phyloP scores from a whole-genome alignment of 2,888 invertebrate species.

The Synergus japonicus region DNA sequence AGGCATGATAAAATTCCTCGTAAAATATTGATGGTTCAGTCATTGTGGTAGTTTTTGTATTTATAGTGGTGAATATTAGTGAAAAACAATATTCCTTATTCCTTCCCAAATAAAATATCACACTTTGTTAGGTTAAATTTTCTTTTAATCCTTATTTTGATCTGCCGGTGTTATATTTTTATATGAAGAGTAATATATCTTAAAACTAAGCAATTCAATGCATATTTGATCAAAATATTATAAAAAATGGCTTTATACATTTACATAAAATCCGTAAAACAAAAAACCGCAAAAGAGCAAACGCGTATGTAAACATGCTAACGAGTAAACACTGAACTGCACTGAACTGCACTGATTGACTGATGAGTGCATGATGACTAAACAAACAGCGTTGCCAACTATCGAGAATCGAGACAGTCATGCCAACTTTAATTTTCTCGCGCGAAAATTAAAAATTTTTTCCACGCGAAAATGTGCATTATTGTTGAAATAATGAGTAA shows the following conservation, averaged over 20 bases:
- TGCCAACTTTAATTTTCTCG: no score
- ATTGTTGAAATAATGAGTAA: no score
- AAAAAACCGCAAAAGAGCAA: no score
- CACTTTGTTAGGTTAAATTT: background rate
- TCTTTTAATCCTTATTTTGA: background rate
- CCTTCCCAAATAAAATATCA: background rate
- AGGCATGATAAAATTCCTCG: conserved; percentile 54
- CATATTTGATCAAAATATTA: background rate
- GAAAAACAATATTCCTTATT: background rate
- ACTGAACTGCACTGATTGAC: no score
- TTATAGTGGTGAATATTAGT: background rate
- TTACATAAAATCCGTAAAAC: background rate
- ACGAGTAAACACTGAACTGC: no score
- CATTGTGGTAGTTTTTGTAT: background rate
- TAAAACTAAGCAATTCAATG: background rate
- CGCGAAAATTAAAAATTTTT: no score
- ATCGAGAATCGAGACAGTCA: no score
- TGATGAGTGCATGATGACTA: no score
- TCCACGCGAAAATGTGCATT: no score
- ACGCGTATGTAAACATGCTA: background rate
- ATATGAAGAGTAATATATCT: background rate
- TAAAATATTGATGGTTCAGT: conserved; percentile 49
- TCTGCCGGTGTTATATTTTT: background rate
- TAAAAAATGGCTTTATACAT: background rate
- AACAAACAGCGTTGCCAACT: no score